Evolutionary conservation across 2,797 vertebrate genomes (phyloP).

Genomic region (Brachyalestes nurse): DNA sequence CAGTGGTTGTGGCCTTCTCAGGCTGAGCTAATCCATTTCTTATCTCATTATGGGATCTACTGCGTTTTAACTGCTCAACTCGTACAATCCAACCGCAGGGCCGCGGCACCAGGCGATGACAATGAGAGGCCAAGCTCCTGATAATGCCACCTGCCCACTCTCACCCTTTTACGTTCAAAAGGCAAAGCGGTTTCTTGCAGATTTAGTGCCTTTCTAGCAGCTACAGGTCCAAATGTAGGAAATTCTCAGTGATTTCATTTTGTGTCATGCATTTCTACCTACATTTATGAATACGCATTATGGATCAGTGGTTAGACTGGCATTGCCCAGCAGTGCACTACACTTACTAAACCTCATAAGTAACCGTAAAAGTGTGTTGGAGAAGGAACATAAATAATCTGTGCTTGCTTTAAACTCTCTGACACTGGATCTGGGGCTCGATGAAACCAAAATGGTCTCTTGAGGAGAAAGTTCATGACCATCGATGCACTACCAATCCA

Average conservation of each 20-base stretch:
- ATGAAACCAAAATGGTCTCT: background rate
- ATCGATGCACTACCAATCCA: background rate
- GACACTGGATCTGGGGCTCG: background rate
- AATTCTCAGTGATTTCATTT: too few species aligned
- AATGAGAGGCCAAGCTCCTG: slow-evolving; percentile 12
- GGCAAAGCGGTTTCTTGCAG: slow-evolving; percentile 16
- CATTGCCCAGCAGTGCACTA: too few species aligned
- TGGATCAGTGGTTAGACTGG: too few species aligned
- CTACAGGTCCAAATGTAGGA: background rate
- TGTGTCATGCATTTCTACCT: too few species aligned
- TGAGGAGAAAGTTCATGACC: background rate
- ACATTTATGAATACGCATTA: too few species aligned
- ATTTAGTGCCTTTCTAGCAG: background rate
- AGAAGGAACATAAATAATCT: too few species aligned
- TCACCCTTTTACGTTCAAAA: slow-evolving; percentile 3
- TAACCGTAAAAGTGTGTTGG: too few species aligned
- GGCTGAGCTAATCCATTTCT: slow-evolving; percentile 48
- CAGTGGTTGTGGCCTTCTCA: slow-evolving; percentile 4
- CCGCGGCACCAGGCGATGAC: slow-evolving; percentile 21
- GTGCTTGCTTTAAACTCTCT: too few species aligned
- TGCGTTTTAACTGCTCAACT: slow-evolving; percentile 52
- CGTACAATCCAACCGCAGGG: slow-evolving; percentile 18
- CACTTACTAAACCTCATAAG: too few species aligned
- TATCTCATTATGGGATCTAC: slow-evolving; percentile 59
- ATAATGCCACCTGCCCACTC: slow-evolving; percentile 12